A percentile compares a stretch with the other conserved stretches of the same genome.
Evolutionary conservation across 1,140 invertebrate species (phyloP).

Genomic region (Gonioctena quinquepunctata): DNA sequence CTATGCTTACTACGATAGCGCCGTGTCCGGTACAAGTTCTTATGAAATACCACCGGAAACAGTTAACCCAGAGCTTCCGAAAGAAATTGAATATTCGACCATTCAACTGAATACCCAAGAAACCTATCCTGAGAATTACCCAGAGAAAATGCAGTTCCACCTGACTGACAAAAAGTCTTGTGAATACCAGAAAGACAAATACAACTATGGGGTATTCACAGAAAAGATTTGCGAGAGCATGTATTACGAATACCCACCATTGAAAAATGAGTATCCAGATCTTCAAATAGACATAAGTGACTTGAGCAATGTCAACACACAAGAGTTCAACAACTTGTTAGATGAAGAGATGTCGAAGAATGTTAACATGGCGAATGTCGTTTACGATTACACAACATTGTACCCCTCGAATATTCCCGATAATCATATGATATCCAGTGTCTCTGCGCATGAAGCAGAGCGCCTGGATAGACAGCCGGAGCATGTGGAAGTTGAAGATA

Average conservation of each 20-base stretch:
- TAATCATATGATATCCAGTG: conserved; percentile 40
- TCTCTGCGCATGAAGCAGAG: conserved; percentile 55
- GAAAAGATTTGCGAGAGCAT: conserved; percentile 52
- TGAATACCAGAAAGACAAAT: conserved; percentile 45
- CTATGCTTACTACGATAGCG: conserved; percentile 29
- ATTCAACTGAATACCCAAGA: conserved; percentile 35
- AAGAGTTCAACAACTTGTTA: conserved; percentile 52
- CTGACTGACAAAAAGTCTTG: conserved; percentile 40
- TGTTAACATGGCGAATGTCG: conserved; percentile 42
- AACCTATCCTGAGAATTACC: conserved; percentile 15
- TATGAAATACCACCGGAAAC: conserved; percentile 27
- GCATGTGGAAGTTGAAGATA: conserved; percentile 62
- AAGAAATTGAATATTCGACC: conserved; percentile 51
- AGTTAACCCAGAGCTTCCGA: conserved; percentile 43
- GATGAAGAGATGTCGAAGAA: conserved; percentile 53
- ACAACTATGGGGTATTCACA: conserved; percentile 42
- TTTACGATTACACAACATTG: conserved; percentile 50
- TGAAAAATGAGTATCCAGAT: conserved; percentile 50
- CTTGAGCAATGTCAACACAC: conserved; percentile 50
- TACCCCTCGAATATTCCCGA: conserved; percentile 40
- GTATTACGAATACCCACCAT: conserved; percentile 48
- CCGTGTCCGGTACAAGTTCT: conserved; percentile 23
- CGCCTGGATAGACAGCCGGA: conserved; percentile 57
- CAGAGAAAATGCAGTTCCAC: conserved; percentile 41
- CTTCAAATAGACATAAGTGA: conserved; percentile 49